phyloP scores from a whole-genome alignment of 2,113 vertebrate genomes.

The Ictalurus punctatus region DNA sequence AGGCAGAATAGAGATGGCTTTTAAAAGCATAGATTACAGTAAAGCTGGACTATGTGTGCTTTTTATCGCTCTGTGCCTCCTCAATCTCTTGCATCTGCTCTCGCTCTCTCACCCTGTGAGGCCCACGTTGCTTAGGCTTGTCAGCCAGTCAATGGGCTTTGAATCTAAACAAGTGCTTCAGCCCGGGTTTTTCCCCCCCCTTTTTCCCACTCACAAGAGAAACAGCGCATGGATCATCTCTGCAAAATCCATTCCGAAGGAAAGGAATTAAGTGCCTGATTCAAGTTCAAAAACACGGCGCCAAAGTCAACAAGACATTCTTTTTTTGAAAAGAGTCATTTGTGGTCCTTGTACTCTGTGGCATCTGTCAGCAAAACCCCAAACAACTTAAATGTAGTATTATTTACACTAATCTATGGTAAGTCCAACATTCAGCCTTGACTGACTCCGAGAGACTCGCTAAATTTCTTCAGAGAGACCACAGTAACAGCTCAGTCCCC shows the following conservation, averaged over 20 bases:
- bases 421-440: slow-evolving; percentile 57
- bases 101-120: slow-evolving; percentile 50
- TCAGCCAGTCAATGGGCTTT: slow-evolving; percentile 69
- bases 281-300: slow-evolving; percentile 32
- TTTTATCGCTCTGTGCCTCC: slow-evolving; percentile 63
- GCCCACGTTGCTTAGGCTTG: slow-evolving; percentile 62
- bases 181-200: slow-evolving; percentile 26
- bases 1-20: slow-evolving; percentile 65
- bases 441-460: slow-evolving; percentile 41
- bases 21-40: slow-evolving; percentile 69
- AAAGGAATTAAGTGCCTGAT: slow-evolving; percentile 41
- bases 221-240: slow-evolving; percentile 42
- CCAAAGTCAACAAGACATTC: slow-evolving; percentile 19
- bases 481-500: slow-evolving; percentile 21
- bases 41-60: slow-evolving; percentile 59
- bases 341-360: slow-evolving; percentile 27
- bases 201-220: slow-evolving; percentile 60
- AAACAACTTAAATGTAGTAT: slow-evolving; percentile 46
- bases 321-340: slow-evolving; percentile 35
- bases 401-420: slow-evolving; percentile 59
- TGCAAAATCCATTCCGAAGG: slow-evolving; percentile 39
- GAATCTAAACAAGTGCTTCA: slow-evolving; percentile 60
- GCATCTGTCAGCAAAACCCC: slow-evolving; percentile 42
- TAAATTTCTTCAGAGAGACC: slow-evolving; percentile 56
- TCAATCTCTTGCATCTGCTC: slow-evolving; percentile 58